Conservation (phyloP, 2,113 vertebrate genomes). For the Sphaerodactylus townsendi region DNA sequence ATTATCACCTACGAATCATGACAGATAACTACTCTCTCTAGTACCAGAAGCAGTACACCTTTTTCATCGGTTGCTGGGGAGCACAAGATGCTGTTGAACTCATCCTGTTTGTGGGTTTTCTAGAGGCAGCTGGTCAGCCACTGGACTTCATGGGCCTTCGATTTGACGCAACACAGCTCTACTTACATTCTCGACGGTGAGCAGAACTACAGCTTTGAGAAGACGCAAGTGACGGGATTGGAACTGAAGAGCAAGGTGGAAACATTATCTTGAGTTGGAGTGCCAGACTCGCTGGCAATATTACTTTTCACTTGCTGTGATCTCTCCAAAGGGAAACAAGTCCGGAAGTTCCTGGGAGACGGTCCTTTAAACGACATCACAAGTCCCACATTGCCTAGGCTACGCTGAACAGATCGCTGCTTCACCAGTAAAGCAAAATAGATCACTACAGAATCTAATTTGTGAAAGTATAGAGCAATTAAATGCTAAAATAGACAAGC, state of each 20-base stretch:
- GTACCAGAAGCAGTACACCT: too few species aligned
- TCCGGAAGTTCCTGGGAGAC: slow-evolving; percentile 27
- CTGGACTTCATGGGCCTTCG: too few species aligned
- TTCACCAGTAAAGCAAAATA: slow-evolving; percentile 78
- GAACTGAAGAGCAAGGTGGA: neutral
- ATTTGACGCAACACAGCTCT: too few species aligned
- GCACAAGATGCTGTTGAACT: too few species aligned
- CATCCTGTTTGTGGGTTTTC: too few species aligned
- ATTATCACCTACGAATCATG: too few species aligned
- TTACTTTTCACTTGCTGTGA: neutral
- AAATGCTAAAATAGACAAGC: slow-evolving; percentile 81
- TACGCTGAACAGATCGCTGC: slow-evolving; percentile 68
- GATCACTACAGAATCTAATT: slow-evolving; percentile 79
- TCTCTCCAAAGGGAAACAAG: neutral
- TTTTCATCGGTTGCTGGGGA: too few species aligned
- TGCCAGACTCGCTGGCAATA: neutral
- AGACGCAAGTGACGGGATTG: neutral
- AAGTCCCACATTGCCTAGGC: slow-evolving; percentile 47
- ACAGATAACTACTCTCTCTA: too few species aligned
- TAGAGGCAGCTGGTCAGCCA: too few species aligned
- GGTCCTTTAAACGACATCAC: slow-evolving; percentile 29
- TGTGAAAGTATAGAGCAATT: slow-evolving; percentile 78
- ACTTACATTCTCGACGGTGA: too few species aligned
- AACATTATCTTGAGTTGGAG: neutral
- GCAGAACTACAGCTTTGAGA: neutral